Base-by-base conservation (phyloP, 2,888 invertebrate genomes). In the Lasioglossum pauxillum region DNA sequence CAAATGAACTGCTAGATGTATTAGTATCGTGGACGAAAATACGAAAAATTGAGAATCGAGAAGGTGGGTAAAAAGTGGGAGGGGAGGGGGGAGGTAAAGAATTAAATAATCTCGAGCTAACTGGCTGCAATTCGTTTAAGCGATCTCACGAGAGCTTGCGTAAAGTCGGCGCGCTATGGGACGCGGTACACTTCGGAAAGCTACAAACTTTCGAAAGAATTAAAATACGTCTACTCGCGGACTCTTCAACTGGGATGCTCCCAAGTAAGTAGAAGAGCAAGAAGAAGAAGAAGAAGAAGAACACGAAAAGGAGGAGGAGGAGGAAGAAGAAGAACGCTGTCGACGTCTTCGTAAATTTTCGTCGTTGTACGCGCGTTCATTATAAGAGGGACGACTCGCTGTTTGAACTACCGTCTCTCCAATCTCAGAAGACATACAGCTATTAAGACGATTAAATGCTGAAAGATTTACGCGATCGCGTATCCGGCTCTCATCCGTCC, bases 41-140 rank as follows among this genome's bases (percentile, higher is more conserved):
- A 73, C 41, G 41, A 31, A 53, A 10, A 53, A 53, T 53, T 53
- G 23, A 49, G 49, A 49, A 49, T 49, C 2, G 23, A 10, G 53
- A 23, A 49, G 49, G 2, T 16, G 49, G 23, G 23, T 3, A 27
- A 23, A 49, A 57, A 38, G 16, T n/a, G 23, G 57, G 27, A 5
- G 19, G 23, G 44, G 46, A 8, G 46, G 8, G 35, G 35, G 0
- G 77, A 49, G 75, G 41, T 14, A 16, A 27, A 49, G 57, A 85
- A 86, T 85, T 77, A 75, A 85, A 85, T 80, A 76, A 84, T 75
- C 78, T 82, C 78, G 75, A 73, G 78, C 57, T 64, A 72, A 78
- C 53, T 78, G 49, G 41, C 46, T 72, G 67, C 69, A 69, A 73
- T 83, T 83, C 76, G 38, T 75, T 83, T 77, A 79, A 83, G 79